phyloP scores from a whole-genome alignment of 2,113 vertebrate species.

The Gobius niger region DNA sequence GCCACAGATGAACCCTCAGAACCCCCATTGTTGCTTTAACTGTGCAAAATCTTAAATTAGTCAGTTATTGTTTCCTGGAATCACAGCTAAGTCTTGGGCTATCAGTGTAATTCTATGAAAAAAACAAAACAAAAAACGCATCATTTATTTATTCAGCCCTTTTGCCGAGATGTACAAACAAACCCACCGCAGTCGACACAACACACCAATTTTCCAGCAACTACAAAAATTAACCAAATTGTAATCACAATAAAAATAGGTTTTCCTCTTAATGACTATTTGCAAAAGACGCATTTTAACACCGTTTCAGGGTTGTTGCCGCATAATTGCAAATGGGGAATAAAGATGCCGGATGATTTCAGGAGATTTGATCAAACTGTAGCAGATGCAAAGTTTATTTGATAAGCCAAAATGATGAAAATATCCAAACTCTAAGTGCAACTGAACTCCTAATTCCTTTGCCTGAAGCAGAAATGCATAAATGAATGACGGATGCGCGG shows the following conservation, averaged over 20 bases:
- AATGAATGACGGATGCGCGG: conserved; percentile 32
- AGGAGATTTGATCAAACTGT: conserved; percentile 54
- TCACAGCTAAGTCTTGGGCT: not conserved
- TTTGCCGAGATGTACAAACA: not conserved
- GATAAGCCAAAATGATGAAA: conserved; percentile 53
- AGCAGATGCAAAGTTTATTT: conserved; percentile 48
- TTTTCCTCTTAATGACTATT: conserved; percentile 24
- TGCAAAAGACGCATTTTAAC: conserved; percentile 62
- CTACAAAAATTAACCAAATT: conserved; percentile 15
- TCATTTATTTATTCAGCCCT: not conserved
- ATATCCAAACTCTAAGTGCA: conserved; percentile 42
- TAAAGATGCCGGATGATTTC: conserved; percentile 55
- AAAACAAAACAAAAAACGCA: not conserved
- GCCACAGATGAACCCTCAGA: no score
- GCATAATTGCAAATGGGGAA: conserved; percentile 70
- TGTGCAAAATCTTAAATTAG: no score
- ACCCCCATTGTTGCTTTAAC: no score
- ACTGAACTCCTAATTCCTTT: conserved; percentile 45
- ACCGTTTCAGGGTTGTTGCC: conserved; percentile 69
- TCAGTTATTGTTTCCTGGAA: no score
- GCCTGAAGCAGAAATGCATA: conserved; percentile 45
- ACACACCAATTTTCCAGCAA: not conserved
- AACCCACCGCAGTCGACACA: not conserved
- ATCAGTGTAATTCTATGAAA: not conserved
- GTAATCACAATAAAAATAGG: conserved; percentile 37